Conservation (phyloP, 2,797 vertebrate species). For the Alectoris magna region DNA sequence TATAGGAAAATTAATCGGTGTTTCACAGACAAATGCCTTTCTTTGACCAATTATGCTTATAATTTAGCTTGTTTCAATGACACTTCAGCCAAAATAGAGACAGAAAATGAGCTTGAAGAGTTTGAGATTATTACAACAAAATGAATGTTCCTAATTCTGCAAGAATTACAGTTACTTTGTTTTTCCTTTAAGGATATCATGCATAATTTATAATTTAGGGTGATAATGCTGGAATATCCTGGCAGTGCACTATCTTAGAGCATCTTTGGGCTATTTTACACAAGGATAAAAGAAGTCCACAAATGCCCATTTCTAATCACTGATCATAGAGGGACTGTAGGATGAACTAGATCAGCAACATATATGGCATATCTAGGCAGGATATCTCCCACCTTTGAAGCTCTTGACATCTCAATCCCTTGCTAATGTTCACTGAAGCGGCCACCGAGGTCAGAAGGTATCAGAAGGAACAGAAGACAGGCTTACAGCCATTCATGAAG, state of each 20-base stretch:
- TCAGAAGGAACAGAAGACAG: background rate
- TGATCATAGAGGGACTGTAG: background rate
- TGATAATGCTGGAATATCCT: background rate
- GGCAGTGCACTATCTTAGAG: background rate
- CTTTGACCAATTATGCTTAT: background rate
- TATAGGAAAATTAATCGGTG: background rate
- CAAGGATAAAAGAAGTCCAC: background rate
- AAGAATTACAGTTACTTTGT: background rate
- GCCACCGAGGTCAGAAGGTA: background rate
- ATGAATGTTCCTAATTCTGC: background rate
- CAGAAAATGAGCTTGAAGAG: background rate
- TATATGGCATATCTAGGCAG: background rate
- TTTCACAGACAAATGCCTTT: conserved; percentile 7
- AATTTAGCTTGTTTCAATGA: background rate
- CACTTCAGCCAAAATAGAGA: background rate
- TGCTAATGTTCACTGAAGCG: background rate
- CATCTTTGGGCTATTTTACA: background rate
- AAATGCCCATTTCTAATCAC: background rate
- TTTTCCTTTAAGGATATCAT: background rate
- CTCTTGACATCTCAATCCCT: background rate
- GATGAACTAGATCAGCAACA: background rate
- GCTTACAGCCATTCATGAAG: background rate
- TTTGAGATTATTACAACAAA: background rate
- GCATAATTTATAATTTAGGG: background rate
- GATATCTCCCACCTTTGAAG: background rate